These are phyloP conservation scores for Xenotilapia leptura DNA, from an alignment of 2,113 vertebrate species.

Conservation along the genomic window DNA sequence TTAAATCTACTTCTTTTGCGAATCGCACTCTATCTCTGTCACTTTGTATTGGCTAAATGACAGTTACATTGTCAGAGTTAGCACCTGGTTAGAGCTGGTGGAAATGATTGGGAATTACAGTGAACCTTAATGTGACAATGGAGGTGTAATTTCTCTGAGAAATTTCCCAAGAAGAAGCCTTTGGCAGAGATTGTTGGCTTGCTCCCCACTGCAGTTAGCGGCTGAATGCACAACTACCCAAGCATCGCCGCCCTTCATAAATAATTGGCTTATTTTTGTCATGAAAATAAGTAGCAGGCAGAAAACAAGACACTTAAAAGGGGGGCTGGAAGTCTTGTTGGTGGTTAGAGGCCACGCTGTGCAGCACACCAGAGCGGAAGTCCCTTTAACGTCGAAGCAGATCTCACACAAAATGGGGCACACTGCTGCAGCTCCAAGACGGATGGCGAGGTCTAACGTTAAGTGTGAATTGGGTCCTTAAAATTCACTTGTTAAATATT, in stretches of 20 bases:
- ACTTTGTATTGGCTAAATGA: slow-evolving; percentile 25
- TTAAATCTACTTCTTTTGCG: slow-evolving; percentile 9
- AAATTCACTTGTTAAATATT: slow-evolving; percentile 7
- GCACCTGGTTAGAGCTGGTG: background rate
- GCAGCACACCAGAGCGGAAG: background rate
- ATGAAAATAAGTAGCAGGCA: background rate
- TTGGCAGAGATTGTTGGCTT: background rate
- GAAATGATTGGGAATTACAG: slow-evolving; percentile 14
- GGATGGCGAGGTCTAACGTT: background rate
- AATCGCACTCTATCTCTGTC: slow-evolving; percentile 19
- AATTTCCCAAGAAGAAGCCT: background rate
- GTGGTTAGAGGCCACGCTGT: background rate
- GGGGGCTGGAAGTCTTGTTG: background rate
- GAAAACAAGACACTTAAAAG: slow-evolving; percentile 3
- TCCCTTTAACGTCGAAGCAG: background rate
- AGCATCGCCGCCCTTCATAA: background rate
- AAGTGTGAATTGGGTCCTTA: background rate
- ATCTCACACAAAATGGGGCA: background rate
- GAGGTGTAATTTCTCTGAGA: background rate
- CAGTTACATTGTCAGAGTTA: background rate
- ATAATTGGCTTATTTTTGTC: slow-evolving; percentile 17
- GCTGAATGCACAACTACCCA: background rate
- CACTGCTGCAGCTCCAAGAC: background rate
- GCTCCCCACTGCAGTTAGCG: slow-evolving; percentile 3
- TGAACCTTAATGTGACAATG: background rate